phyloP scores from a whole-genome alignment of 1,140 invertebrate genomes.

The honey bee (Apis mellifera) region DNA sequence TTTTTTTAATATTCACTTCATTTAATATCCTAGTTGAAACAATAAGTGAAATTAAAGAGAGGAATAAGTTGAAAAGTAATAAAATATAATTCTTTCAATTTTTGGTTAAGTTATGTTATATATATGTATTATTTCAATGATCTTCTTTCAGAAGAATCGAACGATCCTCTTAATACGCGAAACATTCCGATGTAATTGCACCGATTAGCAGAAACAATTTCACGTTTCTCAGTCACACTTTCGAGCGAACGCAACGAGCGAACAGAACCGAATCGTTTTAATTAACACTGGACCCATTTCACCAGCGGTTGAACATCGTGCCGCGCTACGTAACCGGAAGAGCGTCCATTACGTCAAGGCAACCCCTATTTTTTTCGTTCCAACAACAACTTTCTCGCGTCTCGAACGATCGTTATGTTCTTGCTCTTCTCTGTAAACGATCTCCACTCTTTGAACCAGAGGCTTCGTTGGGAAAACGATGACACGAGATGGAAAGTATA shows the following conservation, averaged over 20 bases:
- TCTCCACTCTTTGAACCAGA: constrained; percentile 18
- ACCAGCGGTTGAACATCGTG: neutral
- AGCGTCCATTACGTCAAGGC: neutral
- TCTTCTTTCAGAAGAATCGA: neutral
- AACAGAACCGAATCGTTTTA: neutral
- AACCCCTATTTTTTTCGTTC: constrained; percentile 13
- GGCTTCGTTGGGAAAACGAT: neutral
- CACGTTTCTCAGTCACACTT: neutral
- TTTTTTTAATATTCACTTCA: too few species aligned
- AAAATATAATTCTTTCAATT: too few species aligned
- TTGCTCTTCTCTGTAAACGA: neutral
- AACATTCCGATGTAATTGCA: neutral
- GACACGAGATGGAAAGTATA: constrained; percentile 51
- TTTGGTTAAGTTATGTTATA: too few species aligned
- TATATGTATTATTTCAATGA: neutral
- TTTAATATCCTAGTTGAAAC: too few species aligned
- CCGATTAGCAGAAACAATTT: neutral
- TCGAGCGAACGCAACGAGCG: neutral
- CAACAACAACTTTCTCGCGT: constrained; percentile 47
- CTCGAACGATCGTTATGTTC: neutral
- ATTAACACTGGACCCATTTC: neutral
- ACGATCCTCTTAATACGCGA: neutral
- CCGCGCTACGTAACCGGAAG: neutral
- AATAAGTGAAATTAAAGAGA: too few species aligned
- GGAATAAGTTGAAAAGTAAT: too few species aligned